Evolutionary conservation across 2,797 vertebrate genomes (phyloP), one percentile per base, ranked within the genome.

Genomic region (Alcedo atthis): DNA sequence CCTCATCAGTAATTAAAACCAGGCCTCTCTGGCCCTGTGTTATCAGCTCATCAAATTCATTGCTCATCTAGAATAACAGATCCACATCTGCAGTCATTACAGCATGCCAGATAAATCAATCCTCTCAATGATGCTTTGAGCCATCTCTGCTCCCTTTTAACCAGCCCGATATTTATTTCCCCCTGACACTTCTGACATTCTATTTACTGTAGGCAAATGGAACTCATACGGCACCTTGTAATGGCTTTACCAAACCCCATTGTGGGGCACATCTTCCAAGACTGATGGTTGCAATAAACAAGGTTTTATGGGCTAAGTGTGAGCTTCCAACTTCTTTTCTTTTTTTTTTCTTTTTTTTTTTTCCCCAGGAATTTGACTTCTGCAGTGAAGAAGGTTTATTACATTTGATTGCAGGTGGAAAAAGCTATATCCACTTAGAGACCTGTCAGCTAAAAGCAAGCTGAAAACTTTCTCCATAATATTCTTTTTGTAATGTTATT

Each of bases 141-240:
- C 97, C 96, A 97, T 98, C 98, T 96, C 97, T 96, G 97, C 97
- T 98, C 97, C 98, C 98, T 98, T 98, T 98, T 98, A 98, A 98
- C 97, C 97, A 97, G 96, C 94, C 97, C 9, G 76, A 98, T 98
- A 98, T 98, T 98, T 98, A 98, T 98, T 98, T 98, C 97, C 96
- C 94, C 94, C 96, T 97, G 97, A 98, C 97, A 98, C 97, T 96
- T 97, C 97, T 98, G 98, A 98, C 98, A 98, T 97, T 98, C 98
- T 98, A 98, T 98, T 98, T 98, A 98, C 98, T 98, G 98, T 98
- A 98, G 98, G 98, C 97, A 98, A 98, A 98, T 98, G 98, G 97
- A 98, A 98, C 95, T 98, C 97, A 97, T 96, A 97, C 87, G 78
- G 97, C 97, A 97, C 97, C 97, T 97, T 97, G 97, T 98, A 98